phyloP scores from a whole-genome alignment of 2,797 vertebrate species.

The Lacerta agilis region DNA sequence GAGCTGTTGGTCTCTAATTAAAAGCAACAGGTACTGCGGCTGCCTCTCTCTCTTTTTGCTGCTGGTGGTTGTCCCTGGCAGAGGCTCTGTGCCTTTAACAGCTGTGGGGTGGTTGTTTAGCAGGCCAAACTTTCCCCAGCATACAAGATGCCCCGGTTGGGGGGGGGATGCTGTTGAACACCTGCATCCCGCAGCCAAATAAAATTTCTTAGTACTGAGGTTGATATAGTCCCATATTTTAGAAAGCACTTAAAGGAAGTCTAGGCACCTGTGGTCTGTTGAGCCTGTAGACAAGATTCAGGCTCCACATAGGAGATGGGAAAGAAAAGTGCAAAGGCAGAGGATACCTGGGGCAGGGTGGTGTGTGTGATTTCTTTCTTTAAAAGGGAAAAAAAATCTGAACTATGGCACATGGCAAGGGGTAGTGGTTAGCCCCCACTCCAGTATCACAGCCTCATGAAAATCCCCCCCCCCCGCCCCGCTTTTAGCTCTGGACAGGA shows the following conservation, averaged over 20 bases:
- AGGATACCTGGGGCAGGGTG: no score
- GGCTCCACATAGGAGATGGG: no score
- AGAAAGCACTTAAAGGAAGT: neutral
- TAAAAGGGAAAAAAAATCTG: neutral
- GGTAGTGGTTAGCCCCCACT: no score
- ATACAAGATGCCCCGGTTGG: neutral
- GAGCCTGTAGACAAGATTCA: no score
- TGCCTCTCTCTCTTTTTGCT: neutral
- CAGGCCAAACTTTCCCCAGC: neutral
- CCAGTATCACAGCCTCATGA: no score
- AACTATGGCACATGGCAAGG: no score
- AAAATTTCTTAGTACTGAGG: neutral
- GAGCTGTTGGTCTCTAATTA: conserved; percentile 20
- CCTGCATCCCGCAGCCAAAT: neutral
- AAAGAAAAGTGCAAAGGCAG: neutral
- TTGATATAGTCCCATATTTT: neutral
- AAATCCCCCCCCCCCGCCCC: no score
- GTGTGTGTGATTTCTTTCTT: no score
- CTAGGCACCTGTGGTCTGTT: neutral
- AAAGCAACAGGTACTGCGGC: conserved; percentile 1
- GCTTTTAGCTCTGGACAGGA: no score
- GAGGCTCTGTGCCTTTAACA: neutral
- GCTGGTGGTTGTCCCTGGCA: neutral
- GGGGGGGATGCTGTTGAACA: neutral
- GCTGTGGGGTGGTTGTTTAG: neutral